Conservation (phyloP, 2,113 vertebrate genomes). For the Dicentrarchus labrax region DNA sequence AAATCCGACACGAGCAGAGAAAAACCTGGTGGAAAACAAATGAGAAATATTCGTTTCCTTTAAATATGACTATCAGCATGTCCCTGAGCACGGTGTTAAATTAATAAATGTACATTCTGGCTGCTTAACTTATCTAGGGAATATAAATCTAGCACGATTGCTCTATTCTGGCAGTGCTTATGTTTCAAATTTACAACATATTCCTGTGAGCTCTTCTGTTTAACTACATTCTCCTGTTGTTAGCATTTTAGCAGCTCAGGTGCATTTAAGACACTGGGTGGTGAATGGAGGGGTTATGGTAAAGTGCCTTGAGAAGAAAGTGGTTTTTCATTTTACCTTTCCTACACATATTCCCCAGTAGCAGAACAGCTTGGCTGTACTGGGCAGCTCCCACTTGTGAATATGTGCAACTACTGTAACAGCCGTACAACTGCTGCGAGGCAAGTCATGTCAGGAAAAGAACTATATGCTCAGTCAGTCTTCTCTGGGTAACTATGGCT, state of each 20-base stretch:
- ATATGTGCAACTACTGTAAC: neutral
- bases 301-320: constrained; percentile 1
- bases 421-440: neutral
- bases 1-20: constrained; percentile 8
- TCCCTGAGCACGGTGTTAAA: constrained; percentile 14
- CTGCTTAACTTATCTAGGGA: constrained; percentile 36
- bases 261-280: constrained; percentile 24
- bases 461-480: neutral
- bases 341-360: neutral
- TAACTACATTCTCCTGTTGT: neutral
- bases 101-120: constrained; percentile 63
- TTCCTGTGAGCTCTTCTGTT: constrained; percentile 7
- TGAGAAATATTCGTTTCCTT: constrained; percentile 24
- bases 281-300: constrained; percentile 5
- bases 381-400: constrained; percentile 3
- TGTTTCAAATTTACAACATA: constrained; percentile 27
- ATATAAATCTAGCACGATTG: constrained; percentile 20
- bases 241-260: constrained; percentile 9
- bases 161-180: constrained; percentile 1
- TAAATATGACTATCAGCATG: constrained; percentile 16
- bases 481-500: constrained; percentile 9
- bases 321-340: neutral
- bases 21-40: constrained; percentile 25
- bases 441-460: neutral
- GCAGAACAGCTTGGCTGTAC: constrained; percentile 1